Evolutionary conservation across 1,140 invertebrate genomes (phyloP).

Genomic region (Planococcus citri): DNA sequence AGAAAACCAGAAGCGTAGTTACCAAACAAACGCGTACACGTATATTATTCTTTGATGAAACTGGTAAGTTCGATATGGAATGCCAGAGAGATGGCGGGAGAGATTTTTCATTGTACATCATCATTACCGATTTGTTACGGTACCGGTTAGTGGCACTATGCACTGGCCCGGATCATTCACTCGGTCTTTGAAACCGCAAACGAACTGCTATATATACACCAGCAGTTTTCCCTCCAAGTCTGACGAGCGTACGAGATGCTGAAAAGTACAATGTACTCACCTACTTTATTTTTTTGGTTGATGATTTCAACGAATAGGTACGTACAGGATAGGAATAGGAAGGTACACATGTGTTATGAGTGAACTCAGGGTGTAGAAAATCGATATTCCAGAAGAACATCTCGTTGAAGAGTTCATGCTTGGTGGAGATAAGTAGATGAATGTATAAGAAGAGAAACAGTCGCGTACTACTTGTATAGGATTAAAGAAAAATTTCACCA

Average conservation of each 20-base stretch:
- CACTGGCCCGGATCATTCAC: constrained; percentile 17
- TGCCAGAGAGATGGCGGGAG: neutral
- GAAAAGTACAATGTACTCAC: too few relatives aligned
- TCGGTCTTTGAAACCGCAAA: neutral
- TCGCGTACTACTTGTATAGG: too few relatives aligned
- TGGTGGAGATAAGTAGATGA: too few relatives aligned
- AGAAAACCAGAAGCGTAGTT: neutral
- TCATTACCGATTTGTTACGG: constrained; percentile 16
- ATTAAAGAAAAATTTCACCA: too few relatives aligned
- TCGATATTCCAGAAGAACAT: too few relatives aligned
- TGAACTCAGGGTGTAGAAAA: too few relatives aligned
- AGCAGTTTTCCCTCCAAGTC: neutral
- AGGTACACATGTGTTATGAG: too few relatives aligned
- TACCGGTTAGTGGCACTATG: constrained; percentile 17
- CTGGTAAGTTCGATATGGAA: neutral
- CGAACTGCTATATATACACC: neutral
- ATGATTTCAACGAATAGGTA: too few relatives aligned
- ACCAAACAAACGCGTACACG: neutral
- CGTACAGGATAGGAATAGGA: too few relatives aligned
- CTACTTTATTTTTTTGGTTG: too few relatives aligned
- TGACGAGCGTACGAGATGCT: neutral
- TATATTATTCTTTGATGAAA: neutral
- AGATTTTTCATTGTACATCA: constrained; percentile 16
- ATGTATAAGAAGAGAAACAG: too few relatives aligned
- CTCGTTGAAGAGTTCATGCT: too few relatives aligned